Evolutionary conservation across 2,888 invertebrate genomes (phyloP).

Genomic region (Apodemia duryi): DNA sequence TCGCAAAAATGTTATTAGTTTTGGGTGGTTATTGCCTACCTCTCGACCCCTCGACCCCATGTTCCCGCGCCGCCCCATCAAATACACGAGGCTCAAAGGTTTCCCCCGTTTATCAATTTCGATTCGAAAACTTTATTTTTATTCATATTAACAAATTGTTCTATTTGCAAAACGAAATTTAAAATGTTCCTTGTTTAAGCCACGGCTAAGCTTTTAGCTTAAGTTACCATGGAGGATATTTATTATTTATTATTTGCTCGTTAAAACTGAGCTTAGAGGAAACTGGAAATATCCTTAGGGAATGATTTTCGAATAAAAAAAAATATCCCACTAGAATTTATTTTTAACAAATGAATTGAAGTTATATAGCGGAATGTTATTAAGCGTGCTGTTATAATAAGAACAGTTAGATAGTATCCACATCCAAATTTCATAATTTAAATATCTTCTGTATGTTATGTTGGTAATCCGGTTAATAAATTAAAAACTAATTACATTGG

Average conservation of each 20-base stretch:
- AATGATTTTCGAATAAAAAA: background rate
- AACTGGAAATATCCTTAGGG: background rate
- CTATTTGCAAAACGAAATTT: conserved; percentile 1
- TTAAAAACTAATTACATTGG: too few species aligned
- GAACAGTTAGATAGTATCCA: too few species aligned
- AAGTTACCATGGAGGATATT: conserved; percentile 1
- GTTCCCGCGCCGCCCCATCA: conserved; percentile 45
- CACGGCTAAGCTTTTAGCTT: background rate
- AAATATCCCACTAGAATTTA: background rate
- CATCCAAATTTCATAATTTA: too few species aligned
- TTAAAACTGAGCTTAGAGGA: background rate
- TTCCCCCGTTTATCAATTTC: conserved; percentile 34
- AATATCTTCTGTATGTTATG: too few species aligned
- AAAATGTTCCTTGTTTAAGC: conserved; percentile 1
- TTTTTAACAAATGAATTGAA: background rate
- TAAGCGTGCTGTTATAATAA: too few species aligned
- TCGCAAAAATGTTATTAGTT: conserved; percentile 78
- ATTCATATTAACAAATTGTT: conserved; percentile 18
- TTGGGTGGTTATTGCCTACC: conserved; percentile 70
- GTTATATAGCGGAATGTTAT: background rate
- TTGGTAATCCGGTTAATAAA: too few species aligned
- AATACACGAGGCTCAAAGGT: conserved; percentile 32
- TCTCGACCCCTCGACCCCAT: conserved; percentile 55
- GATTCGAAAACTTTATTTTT: conserved; percentile 27
- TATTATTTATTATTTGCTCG: conserved; percentile 4